Evolutionary conservation across 2,113 vertebrate genomes (phyloP), one percentile per base, ranked within the genome.

Genomic region (Aythya baeri): DNA sequence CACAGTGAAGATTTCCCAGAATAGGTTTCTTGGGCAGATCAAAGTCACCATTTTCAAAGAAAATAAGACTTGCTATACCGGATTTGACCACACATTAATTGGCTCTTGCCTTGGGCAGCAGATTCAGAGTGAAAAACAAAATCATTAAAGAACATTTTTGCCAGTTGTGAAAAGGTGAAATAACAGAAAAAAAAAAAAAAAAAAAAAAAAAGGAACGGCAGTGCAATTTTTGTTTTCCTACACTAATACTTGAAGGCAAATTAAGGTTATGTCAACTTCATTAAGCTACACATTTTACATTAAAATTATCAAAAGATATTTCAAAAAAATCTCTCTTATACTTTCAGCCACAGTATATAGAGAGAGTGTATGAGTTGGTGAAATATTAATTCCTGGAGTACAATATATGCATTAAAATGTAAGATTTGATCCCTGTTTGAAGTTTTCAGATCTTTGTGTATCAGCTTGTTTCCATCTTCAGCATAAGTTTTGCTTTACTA

Each of bases 31-130:
- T 74, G 50, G 32, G 12, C 44, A 91, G 79, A 89, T 93, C 72
- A 88, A 93, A 77, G 59, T 74, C 77, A 23, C 13, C 27, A 55
- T 70, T 95, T 83, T 94, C 86, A 91, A 90, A 94, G 63, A 86
- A 77, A 93, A 50, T 77, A 83, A 55, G 68, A 50, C n/a, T 90
- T 77, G 6, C 11, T 62, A 6, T 78, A 63, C 44, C 63, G 52
- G 41, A 93, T 91, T 91, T 91, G 58, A 70, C 74, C 54, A 87
- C 18, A 29, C 17, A 49, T 62, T 68, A 75, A 18, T 57, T 89
- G 14, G 7, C 68, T 94, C 85, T 94, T 91, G 82, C 75, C 92
- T 87, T 91, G 67, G 82, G 78, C 87, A 93, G 50, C 14, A 85
- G 82, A 83, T 80, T 91, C 67, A 41, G 16, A 85, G 32, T 76